A percentile compares a stretch with the other conserved stretches of the same genome.
These are phyloP conservation scores for Acrobasis repandana DNA, from an alignment of 2,888 invertebrate genomes.

Conservation along the genomic window DNA sequence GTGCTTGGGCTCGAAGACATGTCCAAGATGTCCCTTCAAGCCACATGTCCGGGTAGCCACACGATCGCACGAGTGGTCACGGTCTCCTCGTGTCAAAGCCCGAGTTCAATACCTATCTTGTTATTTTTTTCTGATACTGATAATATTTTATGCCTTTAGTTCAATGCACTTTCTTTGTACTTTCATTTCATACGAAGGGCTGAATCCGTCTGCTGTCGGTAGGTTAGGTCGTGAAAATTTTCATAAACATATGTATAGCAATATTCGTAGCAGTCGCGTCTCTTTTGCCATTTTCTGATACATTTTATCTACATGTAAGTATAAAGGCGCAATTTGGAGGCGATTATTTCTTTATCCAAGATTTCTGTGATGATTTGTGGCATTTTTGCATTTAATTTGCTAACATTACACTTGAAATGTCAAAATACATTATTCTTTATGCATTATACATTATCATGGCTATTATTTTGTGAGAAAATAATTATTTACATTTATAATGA, in stretches of 20 bases:
- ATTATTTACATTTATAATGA: background rate
- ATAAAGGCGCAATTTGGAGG: conserved; percentile 39
- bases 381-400: background rate
- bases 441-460: background rate
- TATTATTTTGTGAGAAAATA: background rate
- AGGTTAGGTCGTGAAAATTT: conserved; percentile 64
- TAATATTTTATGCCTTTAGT: conserved; percentile 34
- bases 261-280: conserved; percentile 25
- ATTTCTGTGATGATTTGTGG: background rate
- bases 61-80: conserved; percentile 47
- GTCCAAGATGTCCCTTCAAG: conserved; percentile 70
- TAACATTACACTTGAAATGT: background rate
- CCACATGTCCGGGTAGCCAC: conserved; percentile 74
- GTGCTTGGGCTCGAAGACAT: conserved; percentile 55
- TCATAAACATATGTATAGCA: conserved; percentile 36
- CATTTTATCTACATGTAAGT: conserved; percentile 30
- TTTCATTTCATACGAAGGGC: conserved; percentile 41
- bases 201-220: conserved; percentile 45
- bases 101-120: conserved; percentile 40
- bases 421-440: background rate
- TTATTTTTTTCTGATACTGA: conserved; percentile 30
- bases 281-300: conserved; percentile 24
- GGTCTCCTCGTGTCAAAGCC: conserved; percentile 45
- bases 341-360: background rate
- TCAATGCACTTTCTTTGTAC: conserved; percentile 25